These are phyloP conservation scores for Rhizomys pruinosus DNA, from an alignment of 2,113 vertebrate genomes.

Conservation along the genomic window DNA sequence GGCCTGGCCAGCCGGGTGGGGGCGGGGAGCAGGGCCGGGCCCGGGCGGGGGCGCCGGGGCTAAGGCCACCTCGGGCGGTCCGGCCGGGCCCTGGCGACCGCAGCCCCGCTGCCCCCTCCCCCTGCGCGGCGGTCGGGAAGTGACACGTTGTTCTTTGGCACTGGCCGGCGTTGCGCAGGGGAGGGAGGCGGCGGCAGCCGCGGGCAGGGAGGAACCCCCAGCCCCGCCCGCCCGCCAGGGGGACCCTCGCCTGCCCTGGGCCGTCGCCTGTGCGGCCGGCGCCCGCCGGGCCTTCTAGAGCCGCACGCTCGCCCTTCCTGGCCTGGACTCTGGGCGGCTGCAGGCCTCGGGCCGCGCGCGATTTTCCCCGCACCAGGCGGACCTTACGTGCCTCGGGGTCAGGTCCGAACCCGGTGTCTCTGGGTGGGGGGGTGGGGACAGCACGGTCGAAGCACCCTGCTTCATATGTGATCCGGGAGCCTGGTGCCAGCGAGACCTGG, in stretches of 20 bases:
- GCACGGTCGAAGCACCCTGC: constrained; percentile 70
- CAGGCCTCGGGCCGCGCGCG: constrained; percentile 34
- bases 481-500: constrained; percentile 82
- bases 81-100: constrained; percentile 19
- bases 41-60: constrained; percentile 31
- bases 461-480: constrained; percentile 76
- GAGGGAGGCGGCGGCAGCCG: constrained; percentile 68
- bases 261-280: constrained; percentile 50
- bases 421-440: constrained; percentile 76
- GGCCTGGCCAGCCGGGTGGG: constrained; percentile 69
- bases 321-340: constrained; percentile 46
- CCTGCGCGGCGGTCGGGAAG: constrained; percentile 77
- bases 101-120: constrained; percentile 60
- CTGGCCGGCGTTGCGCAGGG: constrained; percentile 78
- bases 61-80: constrained; percentile 35
- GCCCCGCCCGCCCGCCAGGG: constrained; percentile 71
- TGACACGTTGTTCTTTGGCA: constrained; percentile 82
- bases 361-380: constrained; percentile 35
- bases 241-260: constrained; percentile 68
- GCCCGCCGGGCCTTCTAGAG: constrained; percentile 53
- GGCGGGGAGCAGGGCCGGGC: constrained; percentile 62
- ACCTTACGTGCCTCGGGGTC: constrained; percentile 58
- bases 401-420: constrained; percentile 69
- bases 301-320: constrained; percentile 58
- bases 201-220: constrained; percentile 78